phyloP scores from a whole-genome alignment of 2,888 invertebrate genomes.

The Laothoe populi region DNA sequence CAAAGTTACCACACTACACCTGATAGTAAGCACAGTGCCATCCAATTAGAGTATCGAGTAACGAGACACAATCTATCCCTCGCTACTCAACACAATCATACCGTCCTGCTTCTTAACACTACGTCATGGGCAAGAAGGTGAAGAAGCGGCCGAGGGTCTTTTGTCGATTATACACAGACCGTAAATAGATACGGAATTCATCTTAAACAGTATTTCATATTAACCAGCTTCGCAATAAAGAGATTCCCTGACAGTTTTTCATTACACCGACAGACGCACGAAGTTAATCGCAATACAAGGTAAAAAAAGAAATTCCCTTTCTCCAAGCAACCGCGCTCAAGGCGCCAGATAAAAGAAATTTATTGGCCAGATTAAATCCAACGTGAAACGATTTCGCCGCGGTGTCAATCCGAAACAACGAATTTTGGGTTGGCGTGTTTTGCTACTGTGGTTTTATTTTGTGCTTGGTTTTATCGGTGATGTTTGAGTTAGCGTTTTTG shows the following conservation, averaged over 20 bases:
- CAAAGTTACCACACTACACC: too few relatives aligned
- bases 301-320: constrained; percentile 33
- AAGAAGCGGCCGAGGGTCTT: too few relatives aligned
- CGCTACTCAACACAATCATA: too few relatives aligned
- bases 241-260: constrained; percentile 24
- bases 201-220: constrained; percentile 12
- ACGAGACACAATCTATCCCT: too few relatives aligned
- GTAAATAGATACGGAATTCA: not conserved
- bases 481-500: not conserved
- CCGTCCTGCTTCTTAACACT: too few relatives aligned
- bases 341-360: constrained; percentile 57
- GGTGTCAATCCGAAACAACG: constrained; percentile 65
- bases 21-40: too few relatives aligned
- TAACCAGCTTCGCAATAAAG: constrained; percentile 2
- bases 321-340: constrained; percentile 24
- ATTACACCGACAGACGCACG: constrained; percentile 27
- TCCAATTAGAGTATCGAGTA: too few relatives aligned
- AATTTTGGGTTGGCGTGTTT: constrained; percentile 23
- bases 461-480: not conserved
- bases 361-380: constrained; percentile 76
- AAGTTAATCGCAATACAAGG: constrained; percentile 38
- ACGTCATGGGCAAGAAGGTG: too few relatives aligned
- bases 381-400: constrained; percentile 62
- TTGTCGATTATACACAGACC: too few relatives aligned
- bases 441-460: constrained; percentile 12